phyloP scores from a whole-genome alignment of 2,888 invertebrate genomes.

The Eupithecia subumbrata region DNA sequence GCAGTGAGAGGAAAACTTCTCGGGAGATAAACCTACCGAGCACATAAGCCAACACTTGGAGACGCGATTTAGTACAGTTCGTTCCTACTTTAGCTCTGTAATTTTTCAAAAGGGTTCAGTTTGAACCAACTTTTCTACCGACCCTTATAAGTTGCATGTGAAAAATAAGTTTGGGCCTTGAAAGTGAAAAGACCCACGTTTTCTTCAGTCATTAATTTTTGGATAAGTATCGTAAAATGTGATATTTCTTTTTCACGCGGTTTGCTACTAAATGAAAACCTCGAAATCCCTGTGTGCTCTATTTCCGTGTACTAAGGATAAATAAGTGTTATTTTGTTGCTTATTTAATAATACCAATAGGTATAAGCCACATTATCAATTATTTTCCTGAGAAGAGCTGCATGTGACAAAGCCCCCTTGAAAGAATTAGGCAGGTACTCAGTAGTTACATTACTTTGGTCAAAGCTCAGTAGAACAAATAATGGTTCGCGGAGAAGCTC shows the following conservation, averaged over 20 bases:
- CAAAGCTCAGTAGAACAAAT: background rate
- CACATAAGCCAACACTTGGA: background rate
- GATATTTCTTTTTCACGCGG: background rate
- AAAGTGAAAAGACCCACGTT: background rate
- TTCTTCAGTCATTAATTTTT: background rate
- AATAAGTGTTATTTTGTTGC: background rate
- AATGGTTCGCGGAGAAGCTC: background rate
- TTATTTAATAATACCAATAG: too few relatives aligned
- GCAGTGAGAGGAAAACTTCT: constrained; percentile 14
- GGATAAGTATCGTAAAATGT: background rate
- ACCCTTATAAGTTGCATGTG: background rate
- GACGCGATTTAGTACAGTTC: constrained; percentile 1
- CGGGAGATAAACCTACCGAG: constrained; percentile 3
- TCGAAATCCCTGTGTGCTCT: background rate
- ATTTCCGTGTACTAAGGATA: background rate
- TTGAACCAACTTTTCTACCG: background rate
- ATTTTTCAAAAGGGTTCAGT: background rate
- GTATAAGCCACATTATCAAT: too few relatives aligned
- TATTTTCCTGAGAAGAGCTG: background rate
- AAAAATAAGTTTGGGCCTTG: background rate
- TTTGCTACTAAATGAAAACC: background rate
- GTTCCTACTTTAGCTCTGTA: background rate
- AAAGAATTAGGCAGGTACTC: background rate
- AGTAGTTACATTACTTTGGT: background rate
- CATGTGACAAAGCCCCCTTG: background rate